phyloP scores from a whole-genome alignment of 1,140 invertebrate species.

The Conus ventricosus region DNA sequence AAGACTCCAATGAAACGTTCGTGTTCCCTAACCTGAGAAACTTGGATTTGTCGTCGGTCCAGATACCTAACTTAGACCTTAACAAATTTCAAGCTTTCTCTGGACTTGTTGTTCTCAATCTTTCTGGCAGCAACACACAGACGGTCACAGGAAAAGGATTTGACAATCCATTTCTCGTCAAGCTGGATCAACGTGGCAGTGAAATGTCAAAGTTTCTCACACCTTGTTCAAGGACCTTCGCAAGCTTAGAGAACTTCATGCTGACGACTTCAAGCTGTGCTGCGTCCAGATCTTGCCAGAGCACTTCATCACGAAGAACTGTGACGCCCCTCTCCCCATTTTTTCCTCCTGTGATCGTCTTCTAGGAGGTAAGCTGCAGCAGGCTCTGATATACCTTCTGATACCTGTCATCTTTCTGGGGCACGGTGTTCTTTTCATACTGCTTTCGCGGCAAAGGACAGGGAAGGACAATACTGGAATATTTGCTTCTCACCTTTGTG shows the following conservation, averaged over 20 bases:
- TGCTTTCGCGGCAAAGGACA: slow-evolving; percentile 8
- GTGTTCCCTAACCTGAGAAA: not conserved
- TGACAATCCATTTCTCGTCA: too few relatives aligned
- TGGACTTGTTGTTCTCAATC: too few relatives aligned
- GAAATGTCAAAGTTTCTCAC: not conserved
- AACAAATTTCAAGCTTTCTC: not conserved
- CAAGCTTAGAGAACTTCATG: slow-evolving; percentile 7
- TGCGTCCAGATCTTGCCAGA: slow-evolving; percentile 36
- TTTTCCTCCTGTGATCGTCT: slow-evolving; percentile 49
- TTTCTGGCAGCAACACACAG: not conserved
- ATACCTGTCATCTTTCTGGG: slow-evolving; percentile 40
- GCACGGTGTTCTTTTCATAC: slow-evolving; percentile 43
- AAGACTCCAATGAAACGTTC: not conserved
- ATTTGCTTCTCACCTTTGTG: slow-evolving; percentile 49
- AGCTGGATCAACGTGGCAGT: too few relatives aligned
- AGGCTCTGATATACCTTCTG: slow-evolving; percentile 40
- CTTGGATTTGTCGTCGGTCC: not conserved
- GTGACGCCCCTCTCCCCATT: slow-evolving; percentile 34
- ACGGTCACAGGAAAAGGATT: not conserved
- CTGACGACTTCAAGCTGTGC: slow-evolving; percentile 48
- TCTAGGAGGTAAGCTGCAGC: slow-evolving; percentile 5
- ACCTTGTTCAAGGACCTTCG: slow-evolving; percentile 18
- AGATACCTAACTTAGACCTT: not conserved
- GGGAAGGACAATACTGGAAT: not conserved
- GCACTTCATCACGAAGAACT: slow-evolving; percentile 23